phyloP scores from a whole-genome alignment of 2,888 invertebrate genomes.

The Itoplectis maculator region DNA sequence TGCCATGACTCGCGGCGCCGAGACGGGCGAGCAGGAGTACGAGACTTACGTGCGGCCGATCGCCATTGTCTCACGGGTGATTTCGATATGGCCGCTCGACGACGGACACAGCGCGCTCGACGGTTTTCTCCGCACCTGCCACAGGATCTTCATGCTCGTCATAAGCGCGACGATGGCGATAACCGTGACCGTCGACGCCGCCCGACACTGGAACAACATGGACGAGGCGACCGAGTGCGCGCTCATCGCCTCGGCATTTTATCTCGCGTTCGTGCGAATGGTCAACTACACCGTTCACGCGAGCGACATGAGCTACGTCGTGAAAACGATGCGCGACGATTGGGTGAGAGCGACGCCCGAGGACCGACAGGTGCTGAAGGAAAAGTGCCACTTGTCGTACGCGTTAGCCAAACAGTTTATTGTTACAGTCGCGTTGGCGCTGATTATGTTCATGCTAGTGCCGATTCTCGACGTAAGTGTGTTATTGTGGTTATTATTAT shows the following conservation, averaged over 20 bases:
- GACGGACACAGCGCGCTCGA: conserved; percentile 38
- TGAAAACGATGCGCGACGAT: conserved; percentile 76
- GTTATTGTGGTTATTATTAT: no score
- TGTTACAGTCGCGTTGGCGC: conserved; percentile 69
- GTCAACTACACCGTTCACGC: conserved; percentile 70
- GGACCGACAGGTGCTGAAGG: conserved; percentile 69
- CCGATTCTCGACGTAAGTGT: conserved; percentile 76
- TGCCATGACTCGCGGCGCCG: conserved; percentile 49
- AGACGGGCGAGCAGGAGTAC: conserved; percentile 69
- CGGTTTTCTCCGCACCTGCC: conserved; percentile 60
- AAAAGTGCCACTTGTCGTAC: conserved; percentile 75
- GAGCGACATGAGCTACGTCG: conserved; percentile 74
- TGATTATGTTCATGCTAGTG: conserved; percentile 66
- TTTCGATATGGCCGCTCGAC: conserved; percentile 75
- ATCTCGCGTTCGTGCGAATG: conserved; percentile 73
- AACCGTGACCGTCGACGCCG: conserved; percentile 70
- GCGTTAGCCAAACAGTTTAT: conserved; percentile 77
- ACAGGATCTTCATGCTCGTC: conserved; percentile 69
- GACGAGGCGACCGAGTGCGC: conserved; percentile 78
- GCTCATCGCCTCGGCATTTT: conserved; percentile 72
- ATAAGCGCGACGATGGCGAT: conserved; percentile 51
- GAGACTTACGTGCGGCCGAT: conserved; percentile 73
- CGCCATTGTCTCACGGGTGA: conserved; percentile 67
- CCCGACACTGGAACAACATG: conserved; percentile 72
- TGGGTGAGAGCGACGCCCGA: conserved; percentile 73